Evolutionary conservation across 2,113 vertebrate species (phyloP).

Genomic region (Hydrochoerus hydrochaeris): DNA sequence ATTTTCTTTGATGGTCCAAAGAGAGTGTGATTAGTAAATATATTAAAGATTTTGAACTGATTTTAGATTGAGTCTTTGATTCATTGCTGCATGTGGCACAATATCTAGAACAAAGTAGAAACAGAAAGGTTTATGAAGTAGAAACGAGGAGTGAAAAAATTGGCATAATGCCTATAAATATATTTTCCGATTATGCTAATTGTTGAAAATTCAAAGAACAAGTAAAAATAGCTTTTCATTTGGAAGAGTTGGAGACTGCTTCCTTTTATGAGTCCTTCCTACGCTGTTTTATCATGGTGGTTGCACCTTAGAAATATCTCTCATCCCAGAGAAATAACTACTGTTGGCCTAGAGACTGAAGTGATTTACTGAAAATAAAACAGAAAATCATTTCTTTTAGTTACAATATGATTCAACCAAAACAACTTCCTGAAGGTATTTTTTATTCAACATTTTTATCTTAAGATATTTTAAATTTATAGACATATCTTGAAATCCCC

Average conservation of each 20-base stretch:
- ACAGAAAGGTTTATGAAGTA: background rate
- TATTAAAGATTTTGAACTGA: conserved; percentile 46
- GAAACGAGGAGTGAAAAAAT: background rate
- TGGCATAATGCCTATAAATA: background rate
- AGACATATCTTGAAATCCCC: background rate
- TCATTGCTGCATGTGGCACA: background rate
- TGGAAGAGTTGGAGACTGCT: background rate
- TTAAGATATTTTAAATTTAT: background rate
- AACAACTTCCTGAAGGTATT: background rate
- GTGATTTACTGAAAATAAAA: conserved; percentile 25
- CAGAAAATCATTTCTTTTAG: background rate
- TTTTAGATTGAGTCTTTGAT: conserved; percentile 46
- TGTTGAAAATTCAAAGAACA: background rate
- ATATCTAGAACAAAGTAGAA: background rate
- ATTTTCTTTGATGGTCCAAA: conserved; percentile 62
- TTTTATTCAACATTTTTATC: background rate
- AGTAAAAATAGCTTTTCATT: background rate
- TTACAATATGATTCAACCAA: background rate
- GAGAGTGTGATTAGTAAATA: conserved; percentile 62
- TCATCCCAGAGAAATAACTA: background rate
- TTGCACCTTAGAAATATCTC: background rate
- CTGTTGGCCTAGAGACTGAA: background rate
- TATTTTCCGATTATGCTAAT: background rate
- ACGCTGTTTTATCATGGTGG: background rate
- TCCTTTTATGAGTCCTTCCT: background rate